Evolutionary conservation across 2,797 vertebrate genomes (phyloP).

Genomic region (Aplochiton taeniatus): DNA sequence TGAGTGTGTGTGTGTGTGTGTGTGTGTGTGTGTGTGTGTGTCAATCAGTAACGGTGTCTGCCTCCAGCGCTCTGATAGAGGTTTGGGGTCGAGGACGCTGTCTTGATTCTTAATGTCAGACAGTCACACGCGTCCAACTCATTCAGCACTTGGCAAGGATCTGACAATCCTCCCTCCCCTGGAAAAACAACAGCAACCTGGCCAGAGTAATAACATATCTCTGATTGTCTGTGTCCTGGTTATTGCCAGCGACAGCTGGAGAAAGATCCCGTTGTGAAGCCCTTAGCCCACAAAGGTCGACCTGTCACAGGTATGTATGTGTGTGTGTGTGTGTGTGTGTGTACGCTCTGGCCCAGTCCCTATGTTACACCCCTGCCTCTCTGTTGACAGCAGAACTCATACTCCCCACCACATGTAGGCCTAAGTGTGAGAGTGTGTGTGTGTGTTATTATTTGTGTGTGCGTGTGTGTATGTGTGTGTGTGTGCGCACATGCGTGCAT

Average conservation of each 20-base stretch:
- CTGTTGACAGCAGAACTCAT: not conserved
- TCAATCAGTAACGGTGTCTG: slow-evolving; percentile 60
- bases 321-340: slow-evolving; percentile 4
- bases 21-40: slow-evolving; percentile 15
- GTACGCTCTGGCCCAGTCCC: not conserved
- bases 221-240: no score
- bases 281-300: slow-evolving; percentile 23
- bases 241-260: no score
- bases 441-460: slow-evolving; percentile 6
- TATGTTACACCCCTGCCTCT: slow-evolving; percentile 11
- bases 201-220: no score
- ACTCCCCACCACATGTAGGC: not conserved
- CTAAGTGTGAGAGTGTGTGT: slow-evolving; percentile 1
- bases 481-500: not conserved
- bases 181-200: no score
- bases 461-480: slow-evolving; percentile 1
- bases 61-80: slow-evolving; percentile 47
- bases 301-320: slow-evolving; percentile 1
- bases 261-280: slow-evolving; percentile 4
- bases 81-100: slow-evolving; percentile 52
- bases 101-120: slow-evolving; percentile 9
- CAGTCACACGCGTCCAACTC: slow-evolving; percentile 10
- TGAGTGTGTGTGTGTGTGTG: slow-evolving; percentile 28
- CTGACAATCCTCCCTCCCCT: no score
- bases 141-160: no score